A percentile compares a stretch with the other conserved stretches of the same genome.
Conservation (phyloP, 2,888 invertebrate genomes). For the Hydrotaea diabolus region DNA sequence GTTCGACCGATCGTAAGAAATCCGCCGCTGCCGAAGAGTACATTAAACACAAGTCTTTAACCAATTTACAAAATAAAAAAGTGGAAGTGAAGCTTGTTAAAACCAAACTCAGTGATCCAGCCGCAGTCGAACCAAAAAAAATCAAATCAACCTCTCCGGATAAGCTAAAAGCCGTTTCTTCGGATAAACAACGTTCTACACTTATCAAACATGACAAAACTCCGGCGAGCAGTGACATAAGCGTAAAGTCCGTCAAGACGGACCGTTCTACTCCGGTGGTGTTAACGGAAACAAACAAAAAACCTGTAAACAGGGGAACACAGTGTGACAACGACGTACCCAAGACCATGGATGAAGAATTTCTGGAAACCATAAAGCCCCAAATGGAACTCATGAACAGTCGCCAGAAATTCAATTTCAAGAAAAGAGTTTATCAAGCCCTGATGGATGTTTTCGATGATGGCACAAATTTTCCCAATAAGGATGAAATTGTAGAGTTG, state of each 20-base stretch:
- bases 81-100: not conserved
- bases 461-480: slow-evolving; percentile 71
- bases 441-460: slow-evolving; percentile 77
- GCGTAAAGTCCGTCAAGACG: not conserved
- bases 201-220: not conserved
- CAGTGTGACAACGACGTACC: slow-evolving; percentile 38
- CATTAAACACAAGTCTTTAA: not conserved
- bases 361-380: slow-evolving; percentile 72
- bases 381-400: slow-evolving; percentile 76
- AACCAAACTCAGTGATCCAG: not conserved
- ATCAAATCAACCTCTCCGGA: not conserved
- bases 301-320: not conserved
- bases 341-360: slow-evolving; percentile 71
- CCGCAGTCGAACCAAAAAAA: not conserved
- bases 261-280: not conserved
- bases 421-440: slow-evolving; percentile 73
- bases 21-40: not conserved
- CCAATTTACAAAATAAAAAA: not conserved
- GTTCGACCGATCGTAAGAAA: not conserved
- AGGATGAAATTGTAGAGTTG: slow-evolving; percentile 69
- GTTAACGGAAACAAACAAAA: not conserved
- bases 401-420: slow-evolving; percentile 77
- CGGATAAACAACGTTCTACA: not conserved
- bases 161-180: not conserved
- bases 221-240: not conserved